Base-by-base conservation (phyloP, 2,888 invertebrate genomes). In the Lasioglossum calceatum region DNA sequence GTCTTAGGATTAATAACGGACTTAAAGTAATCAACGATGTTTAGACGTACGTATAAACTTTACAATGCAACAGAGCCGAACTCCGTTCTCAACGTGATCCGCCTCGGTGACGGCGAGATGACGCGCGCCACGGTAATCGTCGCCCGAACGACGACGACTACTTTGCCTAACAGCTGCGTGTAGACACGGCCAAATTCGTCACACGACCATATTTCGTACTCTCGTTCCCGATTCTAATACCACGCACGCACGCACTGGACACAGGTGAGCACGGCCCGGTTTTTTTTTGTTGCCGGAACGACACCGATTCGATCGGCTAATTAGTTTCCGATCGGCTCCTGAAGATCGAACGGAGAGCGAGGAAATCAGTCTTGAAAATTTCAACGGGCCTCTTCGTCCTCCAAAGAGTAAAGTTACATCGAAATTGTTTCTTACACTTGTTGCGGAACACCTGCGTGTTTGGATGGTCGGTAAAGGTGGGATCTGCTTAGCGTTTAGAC, bases 41-140 rank as follows among this genome's bases (percentile, higher is more conserved):
- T 84, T 92, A 91, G 89, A 90, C 89, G 90, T 92, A 92, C 89
- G 89, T 92, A 93, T 93, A 94, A 94, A 94, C 93, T 93, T 94
- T 94, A 93, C 93, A 94, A 94, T 92, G 90, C 92, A 93, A 93
- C 93, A 92, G 93, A 93, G 92, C 91, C 91, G 92, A 92, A 93
- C 92, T 79, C 81, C 70, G 39, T 90, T 39, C 58, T 47, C 88
- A 81, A 88, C 81, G 82, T 81, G 82, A 73, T 81, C 82, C 75
- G 75, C 64, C 76, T 81, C 73, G 54, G 81, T 67, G 74, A 54
- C 73, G 54, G 82, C 74, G 74, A 54, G 64, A 64, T 61, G 23
- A 73, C 47, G 64, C 81, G 50, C 81, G 50, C 50, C 64, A 39
- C 64, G 36, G 61, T 78, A 36, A 76, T 79, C 81, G 78, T 76